Base-by-base conservation (phyloP, 2,888 invertebrate genomes). In the Apotomis betuletana region DNA sequence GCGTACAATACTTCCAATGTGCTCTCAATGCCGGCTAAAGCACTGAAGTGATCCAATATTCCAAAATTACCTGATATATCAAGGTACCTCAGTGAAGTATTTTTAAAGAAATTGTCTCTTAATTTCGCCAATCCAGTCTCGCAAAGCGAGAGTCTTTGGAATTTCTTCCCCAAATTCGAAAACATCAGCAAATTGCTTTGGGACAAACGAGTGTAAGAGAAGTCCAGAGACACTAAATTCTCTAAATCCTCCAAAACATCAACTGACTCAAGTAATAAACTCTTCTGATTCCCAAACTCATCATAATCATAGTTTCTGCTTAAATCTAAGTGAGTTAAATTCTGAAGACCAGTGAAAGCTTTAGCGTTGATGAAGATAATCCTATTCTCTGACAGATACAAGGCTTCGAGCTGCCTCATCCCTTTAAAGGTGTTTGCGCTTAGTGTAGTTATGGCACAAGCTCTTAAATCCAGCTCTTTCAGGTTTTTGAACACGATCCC, bases 21-120 rank as follows among this genome's bases (percentile, higher is more conserved):
- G 0, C 87, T 76, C 59, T 91, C 88, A 0, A 95, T 73, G 0
- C 94, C 94, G 9, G 79, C 75, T 15, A 95, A 87, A 0, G 88
- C 81, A 52, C 84, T 82, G 0, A 77, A 76, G 0, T 81, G 77
- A 3, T 86, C 79, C 0, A 92, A 68, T 1, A 94, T 84, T 0
- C 89, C 90, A 0, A 80, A 80, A 77, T 95, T 95, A 0, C 94
- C 92, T 0, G 95, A 94, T n/a, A 95, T 54, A 75, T 95, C 95
- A 3, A 95, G 79, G 41, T 85, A 81, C 69, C 85, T 88, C 0
- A 95, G 69, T 0, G 86, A 83, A 0, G 92, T 94, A 0, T 84
- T 84, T 4, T 81, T 83, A 62, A 95, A 94, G 0, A 91, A 78
- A 0, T 81, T 78, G 3, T 83, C 80, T 5, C 84, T 79, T 0